A percentile compares a stretch with the other conserved stretches of the same genome.
These are phyloP conservation scores for Drosophila borealis DNA, from an alignment of 2,888 invertebrate species.

Conservation along the genomic window DNA sequence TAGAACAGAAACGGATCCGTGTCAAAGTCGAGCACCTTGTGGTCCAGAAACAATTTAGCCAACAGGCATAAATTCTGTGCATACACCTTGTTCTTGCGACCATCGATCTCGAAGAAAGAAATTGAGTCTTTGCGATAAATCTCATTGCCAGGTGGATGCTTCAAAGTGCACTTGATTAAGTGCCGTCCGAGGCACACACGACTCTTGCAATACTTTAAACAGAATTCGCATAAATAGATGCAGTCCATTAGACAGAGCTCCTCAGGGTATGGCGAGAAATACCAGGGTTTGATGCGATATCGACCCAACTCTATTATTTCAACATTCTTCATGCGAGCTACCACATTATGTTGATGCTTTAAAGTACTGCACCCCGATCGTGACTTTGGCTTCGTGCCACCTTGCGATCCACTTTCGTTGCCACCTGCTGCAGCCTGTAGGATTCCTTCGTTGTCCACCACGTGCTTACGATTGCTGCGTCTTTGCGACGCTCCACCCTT, in stretches of 20 bases:
- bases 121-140: constrained; percentile 97
- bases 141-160: constrained; percentile 97
- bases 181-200: constrained; percentile 97
- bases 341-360: constrained; percentile 87
- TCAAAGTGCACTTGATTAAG: constrained; percentile 92
- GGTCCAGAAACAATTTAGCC: constrained; percentile 98
- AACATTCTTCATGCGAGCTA: constrained; percentile 99
- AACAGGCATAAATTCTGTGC: constrained; percentile 98
- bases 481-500: not conserved
- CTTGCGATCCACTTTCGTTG: not conserved
- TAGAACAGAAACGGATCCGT: constrained; percentile 99
- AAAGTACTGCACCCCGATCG: not conserved
- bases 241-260: constrained; percentile 94
- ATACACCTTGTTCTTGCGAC: constrained; percentile 97
- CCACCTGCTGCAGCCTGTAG: not conserved
- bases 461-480: constrained; percentile 70
- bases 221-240: constrained; percentile 99
- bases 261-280: constrained; percentile 99
- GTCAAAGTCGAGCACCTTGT: constrained; percentile 99
- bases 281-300: constrained; percentile 99
- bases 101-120: constrained; percentile 99
- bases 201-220: constrained; percentile 98
- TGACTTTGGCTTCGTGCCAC: not conserved
- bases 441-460: constrained; percentile 86
- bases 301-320: constrained; percentile 98